Percentiles rank a stretch among this genome's conserved stretches.
These are phyloP conservation scores for Pundamilia nyererei DNA, from an alignment of 2,113 vertebrate genomes.

Conservation along the genomic window DNA sequence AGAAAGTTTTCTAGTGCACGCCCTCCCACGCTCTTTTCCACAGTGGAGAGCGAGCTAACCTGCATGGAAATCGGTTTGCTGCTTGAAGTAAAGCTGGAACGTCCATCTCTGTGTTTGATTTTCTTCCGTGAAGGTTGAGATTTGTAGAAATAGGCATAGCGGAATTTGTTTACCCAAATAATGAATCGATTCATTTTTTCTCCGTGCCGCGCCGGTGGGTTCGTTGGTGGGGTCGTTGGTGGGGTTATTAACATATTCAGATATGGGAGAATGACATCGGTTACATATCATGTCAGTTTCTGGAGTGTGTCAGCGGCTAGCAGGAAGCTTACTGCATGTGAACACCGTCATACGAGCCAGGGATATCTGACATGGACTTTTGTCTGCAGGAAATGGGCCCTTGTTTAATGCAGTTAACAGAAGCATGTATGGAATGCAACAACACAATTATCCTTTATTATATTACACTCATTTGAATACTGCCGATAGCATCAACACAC, in stretches of 20 bases:
- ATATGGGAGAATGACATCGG: neutral
- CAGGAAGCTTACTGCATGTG: constrained; percentile 6
- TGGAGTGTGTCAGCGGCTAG: constrained; percentile 18
- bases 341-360: neutral
- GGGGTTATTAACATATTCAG: neutral
- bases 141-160: neutral
- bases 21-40: neutral
- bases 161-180: constrained; percentile 13
- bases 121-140: neutral
- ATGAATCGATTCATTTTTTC: neutral
- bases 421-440: constrained; percentile 68
- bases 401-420: constrained; percentile 67
- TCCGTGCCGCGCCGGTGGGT: neutral
- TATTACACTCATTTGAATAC: constrained; percentile 67
- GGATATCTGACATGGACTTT: constrained; percentile 29
- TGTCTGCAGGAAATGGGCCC: constrained; percentile 57
- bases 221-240: neutral
- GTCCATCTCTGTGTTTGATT: neutral
- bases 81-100: neutral
- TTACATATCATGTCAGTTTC: neutral
- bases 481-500: constrained; percentile 61
- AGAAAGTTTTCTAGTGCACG: neutral
- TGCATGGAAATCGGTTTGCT: neutral
- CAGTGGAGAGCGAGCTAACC: neutral
- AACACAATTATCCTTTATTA: constrained; percentile 74